phyloP scores from a whole-genome alignment of 1,140 invertebrate species.

The Copidosoma floridanum region DNA sequence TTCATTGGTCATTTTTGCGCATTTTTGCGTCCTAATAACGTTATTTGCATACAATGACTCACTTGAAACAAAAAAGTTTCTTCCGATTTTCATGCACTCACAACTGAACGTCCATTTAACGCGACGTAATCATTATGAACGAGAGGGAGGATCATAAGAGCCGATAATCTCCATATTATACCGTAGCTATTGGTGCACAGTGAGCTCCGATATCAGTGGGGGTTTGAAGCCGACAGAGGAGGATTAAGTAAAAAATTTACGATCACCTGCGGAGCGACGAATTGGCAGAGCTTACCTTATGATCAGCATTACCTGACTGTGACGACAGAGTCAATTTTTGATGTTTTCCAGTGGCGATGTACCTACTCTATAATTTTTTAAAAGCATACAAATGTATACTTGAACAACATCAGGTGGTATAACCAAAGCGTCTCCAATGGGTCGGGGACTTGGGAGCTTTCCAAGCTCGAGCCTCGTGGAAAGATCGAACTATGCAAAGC shows the following conservation, averaged over 20 bases:
- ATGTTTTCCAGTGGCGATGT: neutral
- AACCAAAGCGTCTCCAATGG: no score
- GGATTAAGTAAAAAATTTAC: constrained; percentile 2
- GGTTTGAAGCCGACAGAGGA: no score
- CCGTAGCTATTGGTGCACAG: neutral
- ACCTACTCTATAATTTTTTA: neutral
- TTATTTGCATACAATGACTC: neutral
- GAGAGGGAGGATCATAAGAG: no score
- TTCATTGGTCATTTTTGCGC: no score
- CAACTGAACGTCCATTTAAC: neutral
- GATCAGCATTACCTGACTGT: neutral
- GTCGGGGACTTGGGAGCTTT: no score
- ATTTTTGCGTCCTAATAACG: no score
- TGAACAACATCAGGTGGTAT: no score
- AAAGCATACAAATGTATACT: neutral
- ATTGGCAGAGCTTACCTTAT: neutral
- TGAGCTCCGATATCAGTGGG: neutral
- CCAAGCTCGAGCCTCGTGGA: neutral
- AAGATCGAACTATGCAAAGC: no score
- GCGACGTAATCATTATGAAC: neutral
- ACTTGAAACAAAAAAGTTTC: no score
- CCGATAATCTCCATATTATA: neutral
- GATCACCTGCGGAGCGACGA: neutral
- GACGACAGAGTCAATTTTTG: neutral
- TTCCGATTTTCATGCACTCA: neutral